phyloP scores from a whole-genome alignment of 2,797 vertebrate species.

The Tympanoctomys barrerae region DNA sequence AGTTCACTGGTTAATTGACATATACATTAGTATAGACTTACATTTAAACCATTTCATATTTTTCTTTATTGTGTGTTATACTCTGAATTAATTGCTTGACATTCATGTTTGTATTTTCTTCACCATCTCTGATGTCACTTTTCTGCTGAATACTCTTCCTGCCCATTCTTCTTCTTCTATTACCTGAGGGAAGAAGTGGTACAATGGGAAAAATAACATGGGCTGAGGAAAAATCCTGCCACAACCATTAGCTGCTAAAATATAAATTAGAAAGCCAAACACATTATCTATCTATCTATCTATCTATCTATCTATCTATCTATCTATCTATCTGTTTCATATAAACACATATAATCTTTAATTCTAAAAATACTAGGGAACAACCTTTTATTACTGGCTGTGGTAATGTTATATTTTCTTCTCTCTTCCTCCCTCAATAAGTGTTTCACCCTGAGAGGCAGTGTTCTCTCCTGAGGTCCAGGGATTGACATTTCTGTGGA shows the following conservation, averaged over 20 bases:
- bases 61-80: not conserved
- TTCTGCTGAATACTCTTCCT: not conserved
- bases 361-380: not conserved
- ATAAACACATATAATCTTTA: not conserved
- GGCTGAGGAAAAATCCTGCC: not conserved
- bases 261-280: not conserved
- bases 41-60: not conserved
- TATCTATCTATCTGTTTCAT: not conserved
- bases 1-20: not conserved
- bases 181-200: not conserved
- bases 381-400: not conserved
- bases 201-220: not conserved
- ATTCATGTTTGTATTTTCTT: not conserved
- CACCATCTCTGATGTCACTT: not conserved
- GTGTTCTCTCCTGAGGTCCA: constrained; percentile 33
- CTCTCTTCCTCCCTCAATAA: constrained; percentile 20
- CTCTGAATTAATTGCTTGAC: not conserved
- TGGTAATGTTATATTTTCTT: not conserved
- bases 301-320: not conserved
- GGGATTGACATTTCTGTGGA: constrained; percentile 67
- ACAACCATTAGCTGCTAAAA: not conserved
- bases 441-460: constrained; percentile 51
- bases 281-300: not conserved
- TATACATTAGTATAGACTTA: not conserved
- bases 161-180: not conserved